Evolutionary conservation across 2,113 vertebrate species (phyloP).

Genomic region (Anoplopoma fimbria): DNA sequence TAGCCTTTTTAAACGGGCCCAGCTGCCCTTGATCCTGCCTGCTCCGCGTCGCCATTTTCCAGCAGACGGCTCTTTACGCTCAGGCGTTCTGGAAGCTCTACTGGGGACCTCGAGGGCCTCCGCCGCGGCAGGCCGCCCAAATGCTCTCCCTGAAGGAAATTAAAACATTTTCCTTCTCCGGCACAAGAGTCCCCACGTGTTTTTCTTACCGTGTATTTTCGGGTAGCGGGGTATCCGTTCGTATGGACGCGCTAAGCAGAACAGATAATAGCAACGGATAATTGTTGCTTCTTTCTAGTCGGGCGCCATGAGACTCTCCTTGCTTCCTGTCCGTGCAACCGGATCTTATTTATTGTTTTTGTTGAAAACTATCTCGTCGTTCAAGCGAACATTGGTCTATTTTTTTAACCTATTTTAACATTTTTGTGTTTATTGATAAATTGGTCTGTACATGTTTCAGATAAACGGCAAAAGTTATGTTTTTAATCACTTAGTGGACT

Average conservation of each 20-base stretch:
- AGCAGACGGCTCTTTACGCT: constrained; percentile 77
- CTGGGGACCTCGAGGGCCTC: constrained; percentile 87
- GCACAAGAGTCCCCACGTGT: constrained; percentile 21
- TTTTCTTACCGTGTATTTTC: constrained; percentile 80
- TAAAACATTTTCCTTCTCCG: constrained; percentile 33
- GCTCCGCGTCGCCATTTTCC: constrained; percentile 83
- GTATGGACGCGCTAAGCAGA: constrained; percentile 51
- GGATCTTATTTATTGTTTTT: constrained; percentile 84
- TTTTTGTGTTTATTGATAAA: neutral
- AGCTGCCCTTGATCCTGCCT: constrained; percentile 87
- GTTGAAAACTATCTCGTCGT: neutral
- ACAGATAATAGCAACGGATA: constrained; percentile 67
- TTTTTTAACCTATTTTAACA: fast-evolving
- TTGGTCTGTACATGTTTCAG: fast-evolving
- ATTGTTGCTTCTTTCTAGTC: constrained; percentile 84
- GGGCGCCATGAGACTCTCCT: constrained; percentile 86
- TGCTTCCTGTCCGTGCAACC: constrained; percentile 80
- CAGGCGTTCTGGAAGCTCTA: constrained; percentile 85
- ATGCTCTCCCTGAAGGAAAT: constrained; percentile 82
- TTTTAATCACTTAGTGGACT: constrained; percentile 64
- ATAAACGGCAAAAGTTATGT: neutral
- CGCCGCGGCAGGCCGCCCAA: constrained; percentile 78
- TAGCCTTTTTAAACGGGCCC: constrained; percentile 62
- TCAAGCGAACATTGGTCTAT: neutral
- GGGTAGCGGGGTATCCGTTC: constrained; percentile 34